A percentile compares a stretch with the other conserved stretches of the same genome.
Evolutionary conservation across 1,140 invertebrate species (phyloP).

Genomic region (Littorina saxatilis): DNA sequence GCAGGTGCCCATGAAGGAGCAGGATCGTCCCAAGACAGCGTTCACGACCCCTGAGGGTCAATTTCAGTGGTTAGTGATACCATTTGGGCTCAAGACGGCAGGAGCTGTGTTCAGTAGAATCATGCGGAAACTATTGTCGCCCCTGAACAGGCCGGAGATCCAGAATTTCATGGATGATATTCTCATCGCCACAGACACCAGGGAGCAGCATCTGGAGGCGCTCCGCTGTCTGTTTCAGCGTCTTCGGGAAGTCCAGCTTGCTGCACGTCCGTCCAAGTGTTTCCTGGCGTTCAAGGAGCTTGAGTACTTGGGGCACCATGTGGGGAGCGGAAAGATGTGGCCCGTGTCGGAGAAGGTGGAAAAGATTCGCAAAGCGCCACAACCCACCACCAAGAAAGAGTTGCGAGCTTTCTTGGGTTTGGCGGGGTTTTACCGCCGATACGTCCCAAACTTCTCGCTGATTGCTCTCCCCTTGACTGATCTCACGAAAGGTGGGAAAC

Average conservation of each 20-base stretch:
- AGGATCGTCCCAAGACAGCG: conserved; percentile 23
- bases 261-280: conserved; percentile 46
- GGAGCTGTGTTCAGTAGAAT: conserved; percentile 37
- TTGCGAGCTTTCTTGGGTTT: conserved; percentile 57
- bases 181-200: conserved; percentile 26
- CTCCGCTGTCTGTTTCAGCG: conserved; percentile 36
- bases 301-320: conserved; percentile 48
- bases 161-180: conserved; percentile 58
- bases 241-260: conserved; percentile 38
- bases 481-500: conserved; percentile 21
- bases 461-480: conserved; percentile 56
- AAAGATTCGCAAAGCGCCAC: conserved; percentile 66
- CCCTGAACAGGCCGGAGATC: not conserved
- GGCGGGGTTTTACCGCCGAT: conserved; percentile 47
- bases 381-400: conserved; percentile 69
- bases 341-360: conserved; percentile 67
- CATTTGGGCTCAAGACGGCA: too few species aligned
- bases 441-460: conserved; percentile 54
- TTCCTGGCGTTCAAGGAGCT: conserved; percentile 33
- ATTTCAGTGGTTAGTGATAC: conserved; percentile 45
- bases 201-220: not conserved
- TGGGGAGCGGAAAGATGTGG: conserved; percentile 56
- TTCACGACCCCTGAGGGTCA: conserved; percentile 46
- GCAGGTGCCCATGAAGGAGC: conserved; percentile 39
- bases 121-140: conserved; percentile 47